Evolutionary conservation across 2,888 invertebrate genomes (phyloP), one percentile per base, ranked within the genome.

Genomic region (Eristalis intricaria): DNA sequence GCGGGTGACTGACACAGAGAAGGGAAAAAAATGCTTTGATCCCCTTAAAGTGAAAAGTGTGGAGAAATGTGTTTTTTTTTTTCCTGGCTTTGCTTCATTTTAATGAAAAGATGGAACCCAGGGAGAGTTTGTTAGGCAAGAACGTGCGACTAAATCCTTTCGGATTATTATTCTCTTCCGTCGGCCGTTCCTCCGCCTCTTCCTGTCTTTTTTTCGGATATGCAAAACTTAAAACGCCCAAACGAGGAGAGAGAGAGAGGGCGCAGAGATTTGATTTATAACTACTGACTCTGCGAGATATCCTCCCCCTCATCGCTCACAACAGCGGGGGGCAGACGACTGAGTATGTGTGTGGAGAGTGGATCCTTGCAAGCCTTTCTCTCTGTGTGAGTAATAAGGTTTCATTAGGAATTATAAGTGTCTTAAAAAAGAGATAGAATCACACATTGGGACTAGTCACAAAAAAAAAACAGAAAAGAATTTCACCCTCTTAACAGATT

Each of bases 101-200:
- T 83, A 83, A 87, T 84, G 84, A 84, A 87, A 73, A 50, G 77
- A 76, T 65, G 71, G 79, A 84, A 87, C 86, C 19, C 43, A 29
- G 43, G 22, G 63, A 43, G 38, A 38, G 40, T 77, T 82, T 82
- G 64, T 86, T 78, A 77, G 70, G 76, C 32, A 78, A 63, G 78
- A 79, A 87, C 79, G 73, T 80, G 71, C 84, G 73, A 84, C 87
- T 87, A 87, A 87, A 87, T 87, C 84, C 87, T 87, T 79, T 87
- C 68, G 83, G 79, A 87, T 87, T 87, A 87, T 83, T 76, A 73
- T 83, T 80, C 63, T 74, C 15, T 29, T 64, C 50, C 19, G 7
- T 50, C 19, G n/a, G 8, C 50, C 61, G 38, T 68, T 63, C 65
- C 50, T 68, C 13, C 56, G 26, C 7, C 32, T 32, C 32, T 64